phyloP scores from a whole-genome alignment of 2,888 invertebrate genomes.

The Apamea monoglypha region DNA sequence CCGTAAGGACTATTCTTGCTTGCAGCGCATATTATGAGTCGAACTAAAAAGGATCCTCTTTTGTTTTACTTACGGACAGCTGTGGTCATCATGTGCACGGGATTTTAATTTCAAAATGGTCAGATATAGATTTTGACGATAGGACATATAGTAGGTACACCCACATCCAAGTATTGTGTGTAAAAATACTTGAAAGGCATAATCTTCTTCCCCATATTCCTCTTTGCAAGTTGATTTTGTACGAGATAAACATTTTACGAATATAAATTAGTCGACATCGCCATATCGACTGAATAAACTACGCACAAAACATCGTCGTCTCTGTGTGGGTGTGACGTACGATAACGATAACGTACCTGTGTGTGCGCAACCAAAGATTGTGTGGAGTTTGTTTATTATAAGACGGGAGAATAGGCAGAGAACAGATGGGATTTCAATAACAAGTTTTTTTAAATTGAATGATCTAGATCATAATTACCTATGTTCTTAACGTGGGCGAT shows the following conservation, averaged over 20 bases:
- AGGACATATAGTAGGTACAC: neutral
- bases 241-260: slow-evolving; percentile 73
- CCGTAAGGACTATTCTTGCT: too few species aligned
- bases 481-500: too few species aligned
- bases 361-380: slow-evolving; percentile 74
- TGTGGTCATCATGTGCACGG: too few species aligned
- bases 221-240: slow-evolving; percentile 43
- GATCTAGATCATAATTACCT: neutral
- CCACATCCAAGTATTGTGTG: neutral
- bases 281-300: slow-evolving; percentile 72
- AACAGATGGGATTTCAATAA: neutral
- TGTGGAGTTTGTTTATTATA: slow-evolving; percentile 41
- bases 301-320: slow-evolving; percentile 74
- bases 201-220: slow-evolving; percentile 12
- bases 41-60: too few species aligned
- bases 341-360: slow-evolving; percentile 59
- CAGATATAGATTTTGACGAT: too few species aligned
- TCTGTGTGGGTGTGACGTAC: slow-evolving; percentile 60
- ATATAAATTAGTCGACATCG: slow-evolving; percentile 73
- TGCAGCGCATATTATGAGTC: too few species aligned
- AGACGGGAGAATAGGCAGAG: slow-evolving; percentile 59
- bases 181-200: neutral
- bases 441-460: neutral
- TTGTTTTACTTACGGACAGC: too few species aligned
- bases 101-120: too few species aligned